Conservation (phyloP, 2,797 vertebrate species). For the Peromyscus nudipes region DNA sequence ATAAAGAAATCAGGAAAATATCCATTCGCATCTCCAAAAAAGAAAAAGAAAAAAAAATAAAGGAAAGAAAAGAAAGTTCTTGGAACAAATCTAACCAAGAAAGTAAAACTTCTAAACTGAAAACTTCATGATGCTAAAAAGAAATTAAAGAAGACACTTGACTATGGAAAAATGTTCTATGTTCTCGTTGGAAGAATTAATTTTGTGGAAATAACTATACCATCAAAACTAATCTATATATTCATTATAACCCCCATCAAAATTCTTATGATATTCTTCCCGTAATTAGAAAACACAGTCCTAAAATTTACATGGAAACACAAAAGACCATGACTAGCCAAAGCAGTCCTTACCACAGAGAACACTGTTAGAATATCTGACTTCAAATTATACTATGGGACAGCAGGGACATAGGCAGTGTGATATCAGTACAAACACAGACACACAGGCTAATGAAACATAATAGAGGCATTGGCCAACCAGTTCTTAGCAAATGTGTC, state of each 20-base stretch:
- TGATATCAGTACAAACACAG: neutral
- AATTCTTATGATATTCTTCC: neutral
- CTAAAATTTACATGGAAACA: neutral
- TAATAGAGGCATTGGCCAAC: neutral
- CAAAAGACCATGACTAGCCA: neutral
- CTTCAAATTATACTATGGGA: neutral
- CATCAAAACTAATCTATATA: neutral
- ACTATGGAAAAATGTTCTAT: neutral
- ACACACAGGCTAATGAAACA: neutral
- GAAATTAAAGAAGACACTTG: neutral
- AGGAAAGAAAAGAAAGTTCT: neutral
- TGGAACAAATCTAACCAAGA: neutral
- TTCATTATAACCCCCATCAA: neutral
- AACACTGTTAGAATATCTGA: neutral
- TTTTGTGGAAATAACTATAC: neutral
- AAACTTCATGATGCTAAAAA: neutral
- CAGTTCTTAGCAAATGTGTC: neutral
- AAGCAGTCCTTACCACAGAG: neutral
- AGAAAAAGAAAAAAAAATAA: neutral
- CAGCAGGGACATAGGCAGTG: neutral
- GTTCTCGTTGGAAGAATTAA: neutral
- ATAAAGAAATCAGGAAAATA: neutral
- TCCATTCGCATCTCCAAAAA: neutral
- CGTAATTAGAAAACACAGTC: neutral
- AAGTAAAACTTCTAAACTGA: neutral